These are phyloP conservation scores for Petrocephalus schoutedeni DNA, from an alignment of 2,797 vertebrate genomes.

Conservation along the genomic window DNA sequence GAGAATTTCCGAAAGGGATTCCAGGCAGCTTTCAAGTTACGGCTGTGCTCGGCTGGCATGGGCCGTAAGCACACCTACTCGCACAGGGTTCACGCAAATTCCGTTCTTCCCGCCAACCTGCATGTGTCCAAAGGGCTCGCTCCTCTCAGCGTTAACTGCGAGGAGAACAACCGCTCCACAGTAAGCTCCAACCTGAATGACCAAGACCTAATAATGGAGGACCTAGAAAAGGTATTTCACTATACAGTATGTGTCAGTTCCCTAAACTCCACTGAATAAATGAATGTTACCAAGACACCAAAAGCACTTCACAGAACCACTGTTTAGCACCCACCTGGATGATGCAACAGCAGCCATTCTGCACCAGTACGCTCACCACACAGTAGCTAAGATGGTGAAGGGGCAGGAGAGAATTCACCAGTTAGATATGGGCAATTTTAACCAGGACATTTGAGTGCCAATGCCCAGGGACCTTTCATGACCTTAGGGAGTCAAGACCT, in stretches of 20 bases:
- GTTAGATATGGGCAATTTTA: background rate
- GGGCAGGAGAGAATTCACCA: background rate
- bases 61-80: slow-evolving; percentile 50
- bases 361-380: background rate
- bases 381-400: background rate
- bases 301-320: background rate
- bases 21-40: slow-evolving; percentile 73
- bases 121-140: slow-evolving; percentile 28
- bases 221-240: slow-evolving; percentile 52
- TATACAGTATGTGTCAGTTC: background rate
- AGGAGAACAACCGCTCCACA: slow-evolving; percentile 39
- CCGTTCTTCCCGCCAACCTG: slow-evolving; percentile 48
- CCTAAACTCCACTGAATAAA: background rate
- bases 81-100: slow-evolving; percentile 54
- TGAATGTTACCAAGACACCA: background rate
- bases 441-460: background rate
- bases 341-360: background rate
- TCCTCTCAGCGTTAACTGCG: slow-evolving; percentile 6
- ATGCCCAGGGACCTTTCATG: background rate
- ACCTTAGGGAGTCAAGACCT: no score
- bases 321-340: background rate
- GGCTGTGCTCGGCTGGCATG: slow-evolving; percentile 59
- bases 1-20: slow-evolving; percentile 82
- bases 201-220: slow-evolving; percentile 65
- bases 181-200: slow-evolving; percentile 47